Base-by-base conservation (phyloP, 2,888 invertebrate genomes). In the Agonopterix heracliana region DNA sequence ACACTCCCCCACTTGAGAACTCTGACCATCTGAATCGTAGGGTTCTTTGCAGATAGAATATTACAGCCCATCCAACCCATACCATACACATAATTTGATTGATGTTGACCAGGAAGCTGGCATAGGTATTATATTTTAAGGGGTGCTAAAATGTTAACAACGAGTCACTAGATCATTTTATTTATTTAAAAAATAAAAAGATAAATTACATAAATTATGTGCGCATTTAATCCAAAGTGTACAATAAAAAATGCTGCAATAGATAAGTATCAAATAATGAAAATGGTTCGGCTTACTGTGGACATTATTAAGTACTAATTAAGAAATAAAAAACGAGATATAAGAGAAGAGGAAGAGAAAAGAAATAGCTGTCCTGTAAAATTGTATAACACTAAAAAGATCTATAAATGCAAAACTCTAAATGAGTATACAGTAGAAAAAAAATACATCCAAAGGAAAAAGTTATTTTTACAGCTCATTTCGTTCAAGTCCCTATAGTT, bases 371-470 rank as follows among this genome's bases (percentile, higher is more conserved):
- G 73, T 63, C 68, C 71, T 74, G 77, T 77, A 11, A 77, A 76
- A 75, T 77, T 80, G 79, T 84, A 82, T 77, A 72, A 75, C 64
- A 71, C 82, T 84, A 85, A 83, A 82, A 86, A 86, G 80, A 85
- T 85, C 81, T 85, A 86, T 85, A 86, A 86, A 88, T 88, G 87
- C 85, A 80, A 81, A 79, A 77, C 77, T 80, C 83, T 81, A 83
- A 80, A 84, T 74, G 76, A 85, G 84, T 86, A 80, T 71, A 83
- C 71, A 77, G 71, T 84, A 81, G 77, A 85, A 82, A 86, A 45
- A 86, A 85, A 82, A 82, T 81, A 81, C 81, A 81, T 86, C 81
- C 78, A 82, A 85, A 85, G 69, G 60, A 81, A 41, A 71, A 76
- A 72, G 64, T 68, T 71, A 70, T 54, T 65, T 72, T 44, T 77